Evolutionary conservation across 2,888 invertebrate genomes (phyloP).

Genomic region (Lithodes maja): DNA sequence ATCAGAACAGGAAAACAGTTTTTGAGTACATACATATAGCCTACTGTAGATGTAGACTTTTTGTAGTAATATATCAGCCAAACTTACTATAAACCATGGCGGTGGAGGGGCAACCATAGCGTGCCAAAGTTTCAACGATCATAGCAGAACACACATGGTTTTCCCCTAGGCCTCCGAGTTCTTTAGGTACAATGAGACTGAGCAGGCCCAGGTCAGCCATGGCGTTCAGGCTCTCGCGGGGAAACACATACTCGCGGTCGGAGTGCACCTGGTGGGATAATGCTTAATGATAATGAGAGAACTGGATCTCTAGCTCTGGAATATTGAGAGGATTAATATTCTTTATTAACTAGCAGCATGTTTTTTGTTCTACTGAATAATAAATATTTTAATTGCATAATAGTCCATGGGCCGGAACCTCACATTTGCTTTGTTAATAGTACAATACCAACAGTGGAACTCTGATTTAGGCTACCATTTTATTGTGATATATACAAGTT

Average conservation of each 20-base stretch:
- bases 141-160: slow-evolving; percentile 50
- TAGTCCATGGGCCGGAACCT: no score
- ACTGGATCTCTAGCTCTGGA: background rate
- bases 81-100: slow-evolving; percentile 63
- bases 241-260: slow-evolving; percentile 42
- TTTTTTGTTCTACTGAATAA: no score
- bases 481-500: no score
- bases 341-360: no score
- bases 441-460: no score
- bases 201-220: slow-evolving; percentile 65
- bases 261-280: slow-evolving; percentile 46
- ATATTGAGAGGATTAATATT: background rate
- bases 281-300: background rate
- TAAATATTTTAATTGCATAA: no score
- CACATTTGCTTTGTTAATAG: no score
- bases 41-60: no score
- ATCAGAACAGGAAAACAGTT: no score
- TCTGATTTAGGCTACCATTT: no score
- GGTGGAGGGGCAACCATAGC: background rate
- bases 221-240: slow-evolving; percentile 58
- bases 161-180: slow-evolving; percentile 63
- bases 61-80: background rate
- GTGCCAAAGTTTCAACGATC: slow-evolving; percentile 16
- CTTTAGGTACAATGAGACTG: slow-evolving; percentile 58
- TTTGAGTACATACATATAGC: no score